Evolutionary conservation across 2,113 vertebrate genomes (phyloP), one percentile per base, ranked within the genome.

Genomic region (Rhegmatorhina hoffmannsi): DNA sequence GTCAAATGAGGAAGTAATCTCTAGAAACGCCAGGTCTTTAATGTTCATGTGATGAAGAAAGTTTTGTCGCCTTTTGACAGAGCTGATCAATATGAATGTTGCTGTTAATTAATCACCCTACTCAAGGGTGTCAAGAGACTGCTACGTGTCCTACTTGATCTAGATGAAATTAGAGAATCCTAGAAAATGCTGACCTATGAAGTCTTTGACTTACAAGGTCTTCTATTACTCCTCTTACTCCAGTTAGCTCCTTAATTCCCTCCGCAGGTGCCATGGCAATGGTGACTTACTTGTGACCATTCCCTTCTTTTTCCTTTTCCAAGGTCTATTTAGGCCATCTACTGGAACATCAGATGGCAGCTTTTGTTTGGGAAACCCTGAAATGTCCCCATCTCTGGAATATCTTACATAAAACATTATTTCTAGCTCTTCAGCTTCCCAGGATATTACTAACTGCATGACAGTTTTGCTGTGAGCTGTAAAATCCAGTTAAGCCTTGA

Each of bases 301-400:
- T 84, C 31, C 24, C 62, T 24, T 8, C 29, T 17, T 34, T 38
- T 64, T 77, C 58, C 20, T 72, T 89, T 34, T 75, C 68, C 40
- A 25, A 14, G 63, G 75, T 60, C 58, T 60, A 4, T 38, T 90
- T 68, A 36, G 76, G 63, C 75, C 67, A 82, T 93, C 19, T 93
- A 89, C 96, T 92, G 88, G 90, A 88, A 96, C 96, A 93, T 88
- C 94, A 96, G 96, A 63, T 96, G 96, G 96, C 90, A 68, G 75
- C 88, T 96, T 96, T 88, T 95, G 90, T 93, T 96, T 96, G 94
- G 55, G 84, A 95, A 94, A 96, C 33, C 76, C 40, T 59, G 28
- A n/a, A 69, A 74, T 49, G 63, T 92, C 67, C 47, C 31, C 40
- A 33, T 83, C 19, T 91, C 68, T 66, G 77, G n/a, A 63, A 60